Evolutionary conservation across 2,797 vertebrate species (phyloP), one percentile per base, ranked within the genome.

Genomic region (Enteromius argenteus): DNA sequence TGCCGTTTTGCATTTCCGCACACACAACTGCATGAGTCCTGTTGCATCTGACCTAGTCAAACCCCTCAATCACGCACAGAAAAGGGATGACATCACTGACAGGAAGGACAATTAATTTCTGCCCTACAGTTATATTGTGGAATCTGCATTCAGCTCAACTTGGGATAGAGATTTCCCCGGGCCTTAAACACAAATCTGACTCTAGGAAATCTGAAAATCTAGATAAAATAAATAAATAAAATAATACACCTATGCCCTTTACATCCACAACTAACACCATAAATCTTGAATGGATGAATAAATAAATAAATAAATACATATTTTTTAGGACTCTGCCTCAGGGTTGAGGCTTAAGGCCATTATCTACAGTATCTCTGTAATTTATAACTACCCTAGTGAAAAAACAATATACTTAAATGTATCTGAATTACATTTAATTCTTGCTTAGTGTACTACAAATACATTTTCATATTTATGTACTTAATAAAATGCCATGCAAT

Each of bases 1-100:
- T 91, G 86, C 88, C 75, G 90, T 90, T 81, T 79, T 87, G 77
- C 88, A 92, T 90, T 90, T 85, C 89, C 90, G 88, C 83, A 86
- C 89, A 69, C 89, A 89, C 90, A 89, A 89, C 88, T 92, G 92
- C 90, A 92, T 90, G 92, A 91, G 87, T 92, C 90, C 90, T 89
- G 92, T 90, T 91, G 21, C 14, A 49, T 73, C 3, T 81, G 69
- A 81, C 53, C 86, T 87, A 80, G 91, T 85, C 88, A 86, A 90
- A 89, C 90, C 68, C 77, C 91, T 88, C 87, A 91, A 92, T 93
- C 91, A 93, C 67, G 39, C 72, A 85, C 71, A 51, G 87, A 89
- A 88, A 86, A 86, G 15, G 67, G 78, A 90, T 93, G 92, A 95
- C 92, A 88, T 94, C 92, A 93, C 62, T 82, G 75, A 78, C 85